phyloP scores from a whole-genome alignment of 1,140 invertebrate genomes.

The Neuroterus valhalla region DNA sequence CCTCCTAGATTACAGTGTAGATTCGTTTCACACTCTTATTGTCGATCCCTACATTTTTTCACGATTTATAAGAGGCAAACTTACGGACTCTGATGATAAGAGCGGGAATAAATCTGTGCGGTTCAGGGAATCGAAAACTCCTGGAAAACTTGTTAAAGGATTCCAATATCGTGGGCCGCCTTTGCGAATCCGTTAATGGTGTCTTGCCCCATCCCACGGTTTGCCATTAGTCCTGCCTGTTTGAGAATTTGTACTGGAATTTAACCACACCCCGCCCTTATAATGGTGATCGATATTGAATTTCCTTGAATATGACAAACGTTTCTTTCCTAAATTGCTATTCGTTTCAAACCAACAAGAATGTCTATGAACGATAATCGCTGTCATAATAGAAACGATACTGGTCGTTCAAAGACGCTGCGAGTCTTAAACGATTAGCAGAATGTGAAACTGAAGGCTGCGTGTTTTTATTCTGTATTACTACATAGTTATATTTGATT shows the following conservation, averaged over 20 bases:
- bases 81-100: conserved; percentile 30
- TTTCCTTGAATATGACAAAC: conserved; percentile 9
- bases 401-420: conserved; percentile 25
- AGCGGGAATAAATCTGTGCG: conserved; percentile 36
- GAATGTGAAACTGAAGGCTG: conserved; percentile 3
- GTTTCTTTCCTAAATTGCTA: conserved; percentile 27
- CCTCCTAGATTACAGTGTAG: not conserved
- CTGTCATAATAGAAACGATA: conserved; percentile 40
- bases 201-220: conserved; percentile 33
- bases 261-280: conserved; percentile 9
- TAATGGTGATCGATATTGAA: not conserved
- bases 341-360: conserved; percentile 34
- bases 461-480: no score
- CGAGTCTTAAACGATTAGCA: conserved; percentile 40
- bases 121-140: conserved; percentile 39
- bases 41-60: conserved; percentile 16
- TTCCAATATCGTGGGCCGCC: conserved; percentile 39
- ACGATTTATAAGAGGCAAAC: not conserved
- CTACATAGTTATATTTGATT: no score
- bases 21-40: not conserved
- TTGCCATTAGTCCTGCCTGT: conserved; percentile 20
- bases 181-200: conserved; percentile 40
- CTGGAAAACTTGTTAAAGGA: conserved; percentile 41
- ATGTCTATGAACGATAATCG: conserved; percentile 35
- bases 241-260: conserved; percentile 28